Conservation (phyloP, 2,888 invertebrate species). For the Macrosiphum euphorbiae region DNA sequence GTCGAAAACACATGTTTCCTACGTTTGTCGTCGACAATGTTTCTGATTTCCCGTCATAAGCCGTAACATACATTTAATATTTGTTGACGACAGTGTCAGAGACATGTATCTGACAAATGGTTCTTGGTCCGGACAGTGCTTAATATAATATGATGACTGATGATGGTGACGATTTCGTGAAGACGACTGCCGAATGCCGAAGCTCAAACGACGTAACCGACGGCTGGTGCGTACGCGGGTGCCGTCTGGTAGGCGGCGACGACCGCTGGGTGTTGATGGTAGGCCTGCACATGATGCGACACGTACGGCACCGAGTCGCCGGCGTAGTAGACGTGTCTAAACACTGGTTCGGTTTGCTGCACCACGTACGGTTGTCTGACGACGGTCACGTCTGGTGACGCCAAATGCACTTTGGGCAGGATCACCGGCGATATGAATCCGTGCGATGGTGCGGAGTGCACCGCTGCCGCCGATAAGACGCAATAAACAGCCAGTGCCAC, state of each 20-base stretch:
- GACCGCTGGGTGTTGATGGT: slow-evolving; percentile 65
- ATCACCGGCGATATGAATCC: slow-evolving; percentile 66
- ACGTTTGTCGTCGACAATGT: no score
- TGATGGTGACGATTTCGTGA: neutral
- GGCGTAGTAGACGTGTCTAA: slow-evolving; percentile 66
- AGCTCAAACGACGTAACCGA: slow-evolving; percentile 47
- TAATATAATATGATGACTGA: neutral
- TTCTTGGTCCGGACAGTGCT: no score
- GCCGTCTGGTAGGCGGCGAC: slow-evolving; percentile 55
- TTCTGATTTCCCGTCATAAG: no score
- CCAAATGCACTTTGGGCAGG: slow-evolving; percentile 69
- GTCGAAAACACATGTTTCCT: no score
- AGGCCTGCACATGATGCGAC: slow-evolving; percentile 53
- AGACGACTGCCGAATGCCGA: neutral
- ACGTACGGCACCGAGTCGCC: slow-evolving; percentile 65
- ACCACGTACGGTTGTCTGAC: slow-evolving; percentile 69
- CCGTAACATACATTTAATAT: no score
- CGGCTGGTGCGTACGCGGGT: neutral
- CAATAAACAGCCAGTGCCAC: neutral
- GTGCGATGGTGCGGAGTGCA: slow-evolving; percentile 68
- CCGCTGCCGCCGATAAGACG: neutral
- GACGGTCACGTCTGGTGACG: slow-evolving; percentile 69
- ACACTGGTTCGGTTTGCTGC: slow-evolving; percentile 69
- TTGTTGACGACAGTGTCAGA: no score
- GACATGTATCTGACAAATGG: no score